Conservation (phyloP, 2,888 invertebrate genomes). For the Apamea crenata region DNA sequence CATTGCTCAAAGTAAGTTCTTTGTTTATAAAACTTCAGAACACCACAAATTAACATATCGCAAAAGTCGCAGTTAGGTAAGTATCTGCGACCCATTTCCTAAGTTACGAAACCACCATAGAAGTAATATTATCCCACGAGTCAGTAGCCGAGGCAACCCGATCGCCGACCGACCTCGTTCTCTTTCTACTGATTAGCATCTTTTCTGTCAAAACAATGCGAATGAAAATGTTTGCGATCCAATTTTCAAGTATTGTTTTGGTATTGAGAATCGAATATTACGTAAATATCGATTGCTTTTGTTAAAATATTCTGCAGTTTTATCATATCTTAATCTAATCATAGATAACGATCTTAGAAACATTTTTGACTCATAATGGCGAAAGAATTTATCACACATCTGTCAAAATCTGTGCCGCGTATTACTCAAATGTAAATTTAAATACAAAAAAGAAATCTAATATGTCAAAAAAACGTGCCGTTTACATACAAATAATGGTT, state of each 20-base stretch:
- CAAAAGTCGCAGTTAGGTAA: conserved; percentile 68
- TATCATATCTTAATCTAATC: conserved; percentile 14
- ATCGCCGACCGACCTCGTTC: conserved; percentile 73
- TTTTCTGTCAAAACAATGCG: conserved; percentile 66
- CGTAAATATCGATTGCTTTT: conserved; percentile 15
- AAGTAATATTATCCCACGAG: conserved; percentile 75
- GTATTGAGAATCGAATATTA: conserved; percentile 17
- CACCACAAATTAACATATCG: conserved; percentile 53
- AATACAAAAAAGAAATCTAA: conserved; percentile 37
- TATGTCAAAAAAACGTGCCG: conserved; percentile 15
- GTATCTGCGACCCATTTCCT: conserved; percentile 62
- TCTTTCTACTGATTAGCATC: conserved; percentile 75
- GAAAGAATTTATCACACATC: conserved; percentile 32
- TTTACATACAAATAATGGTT: conserved; percentile 39
- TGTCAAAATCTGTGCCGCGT: conserved; percentile 35
- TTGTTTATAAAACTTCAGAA: conserved; percentile 35
- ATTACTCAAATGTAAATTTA: conserved; percentile 37
- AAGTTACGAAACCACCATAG: conserved; percentile 73
- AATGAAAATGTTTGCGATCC: conserved; percentile 60
- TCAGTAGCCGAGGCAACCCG: conserved; percentile 67
- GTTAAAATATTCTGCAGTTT: conserved; percentile 1
- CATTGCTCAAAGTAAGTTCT: conserved; percentile 3
- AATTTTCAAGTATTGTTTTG: conserved; percentile 45
- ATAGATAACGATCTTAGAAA: not conserved
- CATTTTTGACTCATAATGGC: conserved; percentile 14